These are phyloP conservation scores for Rotaria sp. DNA, from an alignment of 2,888 invertebrate species.

Conservation along the genomic window DNA sequence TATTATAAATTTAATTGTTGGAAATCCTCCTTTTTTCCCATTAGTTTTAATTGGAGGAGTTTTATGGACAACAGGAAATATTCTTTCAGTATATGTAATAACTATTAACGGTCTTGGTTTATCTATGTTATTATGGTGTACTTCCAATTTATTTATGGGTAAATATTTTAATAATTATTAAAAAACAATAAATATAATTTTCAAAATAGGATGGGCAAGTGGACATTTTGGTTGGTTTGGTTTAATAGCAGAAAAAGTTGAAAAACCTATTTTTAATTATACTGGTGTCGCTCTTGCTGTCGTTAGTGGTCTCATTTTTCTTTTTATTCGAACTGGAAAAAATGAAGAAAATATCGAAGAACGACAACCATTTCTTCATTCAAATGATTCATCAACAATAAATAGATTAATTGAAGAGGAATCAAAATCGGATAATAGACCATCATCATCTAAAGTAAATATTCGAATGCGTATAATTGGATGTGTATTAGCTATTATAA, in stretches of 20 bases:
- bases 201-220: conserved; percentile 39
- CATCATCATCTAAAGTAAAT: not conserved
- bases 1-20: conserved; percentile 49
- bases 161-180: not conserved
- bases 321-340: conserved; percentile 46
- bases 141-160: conserved; percentile 55
- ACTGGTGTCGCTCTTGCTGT: conserved; percentile 49
- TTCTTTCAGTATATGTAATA: conserved; percentile 54
- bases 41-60: conserved; percentile 57
- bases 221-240: conserved; percentile 54
- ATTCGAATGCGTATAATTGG: conserved; percentile 44
- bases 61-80: conserved; percentile 56
- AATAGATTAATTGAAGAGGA: not conserved
- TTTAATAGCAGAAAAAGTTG: conserved; percentile 46
- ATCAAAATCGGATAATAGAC: not conserved
- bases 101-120: conserved; percentile 57
- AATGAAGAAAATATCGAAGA: conserved; percentile 32
- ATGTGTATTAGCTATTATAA: conserved; percentile 50
- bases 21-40: conserved; percentile 55
- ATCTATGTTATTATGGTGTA: conserved; percentile 58
- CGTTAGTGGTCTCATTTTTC: conserved; percentile 48
- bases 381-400: not conserved
- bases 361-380: not conserved
- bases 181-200: not conserved
- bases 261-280: conserved; percentile 48